Percentiles rank a stretch among this genome's conserved stretches.
Evolutionary conservation across 2,113 vertebrate species (phyloP).

Genomic region (Sorex araneus): DNA sequence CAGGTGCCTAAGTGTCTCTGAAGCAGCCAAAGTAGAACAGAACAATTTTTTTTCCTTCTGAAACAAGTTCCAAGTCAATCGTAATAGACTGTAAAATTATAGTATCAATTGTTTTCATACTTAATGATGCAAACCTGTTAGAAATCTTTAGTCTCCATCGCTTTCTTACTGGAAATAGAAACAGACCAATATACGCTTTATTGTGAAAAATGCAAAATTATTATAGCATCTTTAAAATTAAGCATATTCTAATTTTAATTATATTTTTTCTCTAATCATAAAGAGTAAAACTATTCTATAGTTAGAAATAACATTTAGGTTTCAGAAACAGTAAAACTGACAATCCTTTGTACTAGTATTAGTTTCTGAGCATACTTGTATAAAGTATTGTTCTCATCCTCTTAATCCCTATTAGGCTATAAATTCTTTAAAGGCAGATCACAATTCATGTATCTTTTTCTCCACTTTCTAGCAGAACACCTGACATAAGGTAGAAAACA

Average conservation of each 20-base stretch:
- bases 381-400: slow-evolving; percentile 40
- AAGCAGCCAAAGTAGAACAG: not conserved
- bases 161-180: slow-evolving; percentile 39
- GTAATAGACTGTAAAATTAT: not conserved
- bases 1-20: too few species aligned
- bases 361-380: slow-evolving; percentile 14
- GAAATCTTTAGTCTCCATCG: not conserved
- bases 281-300: slow-evolving; percentile 16
- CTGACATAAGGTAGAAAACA: not conserved
- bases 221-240: too few species aligned
- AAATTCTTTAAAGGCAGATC: slow-evolving; percentile 32
- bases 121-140: slow-evolving; percentile 39
- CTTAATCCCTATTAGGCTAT: not conserved
- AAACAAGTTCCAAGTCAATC: not conserved
- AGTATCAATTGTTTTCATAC: slow-evolving; percentile 27
- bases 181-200: slow-evolving; percentile 54
- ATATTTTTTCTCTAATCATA: not conserved
- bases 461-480: not conserved
- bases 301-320: not conserved
- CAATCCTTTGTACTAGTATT: slow-evolving; percentile 9
- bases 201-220: slow-evolving; percentile 46
- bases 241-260: too few species aligned
- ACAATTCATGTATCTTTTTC: slow-evolving; percentile 24
- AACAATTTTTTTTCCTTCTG: not conserved
- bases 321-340: slow-evolving; percentile 20